Conservation (phyloP, 2,113 vertebrate genomes). For the Grammomys dolichurus region DNA sequence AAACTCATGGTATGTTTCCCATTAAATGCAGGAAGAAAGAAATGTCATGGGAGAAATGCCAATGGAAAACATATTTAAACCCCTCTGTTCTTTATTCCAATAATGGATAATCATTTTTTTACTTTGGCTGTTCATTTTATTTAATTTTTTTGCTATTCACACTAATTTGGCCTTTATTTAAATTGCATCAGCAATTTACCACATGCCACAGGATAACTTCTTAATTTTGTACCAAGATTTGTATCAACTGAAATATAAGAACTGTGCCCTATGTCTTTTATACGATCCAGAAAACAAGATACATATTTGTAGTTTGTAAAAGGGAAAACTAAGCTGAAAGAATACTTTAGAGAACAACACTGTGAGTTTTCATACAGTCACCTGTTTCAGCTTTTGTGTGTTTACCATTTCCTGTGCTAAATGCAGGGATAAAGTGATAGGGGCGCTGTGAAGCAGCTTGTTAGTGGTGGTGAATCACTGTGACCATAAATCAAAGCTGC, state of each 20-base stretch:
- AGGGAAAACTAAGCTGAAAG: background rate
- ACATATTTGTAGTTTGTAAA: background rate
- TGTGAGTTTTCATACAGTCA: constrained; percentile 47
- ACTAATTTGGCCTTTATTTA: constrained; percentile 79
- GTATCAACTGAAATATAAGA: constrained; percentile 60
- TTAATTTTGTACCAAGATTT: constrained; percentile 56
- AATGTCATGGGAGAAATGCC: constrained; percentile 76
- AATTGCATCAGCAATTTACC: constrained; percentile 74
- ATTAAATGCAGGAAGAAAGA: constrained; percentile 83
- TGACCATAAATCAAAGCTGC: constrained; percentile 76
- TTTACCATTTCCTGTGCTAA: constrained; percentile 64
- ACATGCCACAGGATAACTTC: constrained; percentile 67
- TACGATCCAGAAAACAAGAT: constrained; percentile 43
- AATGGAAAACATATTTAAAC: constrained; percentile 84
- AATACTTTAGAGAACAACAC: background rate
- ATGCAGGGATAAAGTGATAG: constrained; percentile 8
- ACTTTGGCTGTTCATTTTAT: constrained; percentile 65
- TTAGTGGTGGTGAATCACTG: constrained; percentile 71
- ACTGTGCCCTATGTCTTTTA: constrained; percentile 25
- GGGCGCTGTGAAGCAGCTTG: constrained; percentile 68
- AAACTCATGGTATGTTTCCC: constrained; percentile 81
- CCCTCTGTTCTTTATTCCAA: constrained; percentile 77
- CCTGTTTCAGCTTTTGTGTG: constrained; percentile 17
- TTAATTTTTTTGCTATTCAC: constrained; percentile 66
- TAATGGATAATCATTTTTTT: constrained; percentile 73